phyloP scores from a whole-genome alignment of 37 sponge, comb jelly and placozoan species.

The Halichondria panicea region DNA sequence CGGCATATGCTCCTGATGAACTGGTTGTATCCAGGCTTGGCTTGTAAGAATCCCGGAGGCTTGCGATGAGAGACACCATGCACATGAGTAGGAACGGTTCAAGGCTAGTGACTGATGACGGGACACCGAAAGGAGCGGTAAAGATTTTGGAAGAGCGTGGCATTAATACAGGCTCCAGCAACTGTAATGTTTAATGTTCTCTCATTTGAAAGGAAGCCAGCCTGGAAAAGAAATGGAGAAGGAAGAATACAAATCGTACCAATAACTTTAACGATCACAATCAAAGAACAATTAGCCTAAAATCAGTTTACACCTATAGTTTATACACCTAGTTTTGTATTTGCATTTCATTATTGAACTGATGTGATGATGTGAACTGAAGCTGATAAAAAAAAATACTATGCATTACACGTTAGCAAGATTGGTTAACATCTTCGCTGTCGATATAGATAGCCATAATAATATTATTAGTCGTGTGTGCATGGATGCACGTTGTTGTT shows the following conservation, averaged over 20 bases:
- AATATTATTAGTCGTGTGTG: no score
- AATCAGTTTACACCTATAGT: no score
- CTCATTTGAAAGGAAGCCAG: conserved; percentile 5
- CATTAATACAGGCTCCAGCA: not conserved
- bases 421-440: no score
- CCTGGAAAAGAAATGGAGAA: conserved; percentile 9
- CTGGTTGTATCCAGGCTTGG: conserved; percentile 20
- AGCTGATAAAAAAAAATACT: no score
- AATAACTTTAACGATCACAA: not conserved
- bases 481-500: no score
- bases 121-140: not conserved
- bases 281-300: no score
- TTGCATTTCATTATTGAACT: no score
- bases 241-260: conserved; percentile 1
- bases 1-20: conserved; percentile 26
- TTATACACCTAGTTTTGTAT: no score
- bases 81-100: not conserved
- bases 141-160: not conserved
- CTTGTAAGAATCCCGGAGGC: conserved; percentile 20
- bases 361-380: no score
- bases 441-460: no score
- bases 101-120: not conserved
- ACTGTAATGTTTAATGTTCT: conserved; percentile 29
- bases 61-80: conserved; percentile 23
- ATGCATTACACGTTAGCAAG: no score